These are phyloP conservation scores for Urophycis tenuis DNA, from an alignment of 2,797 vertebrate species.

Conservation along the genomic window DNA sequence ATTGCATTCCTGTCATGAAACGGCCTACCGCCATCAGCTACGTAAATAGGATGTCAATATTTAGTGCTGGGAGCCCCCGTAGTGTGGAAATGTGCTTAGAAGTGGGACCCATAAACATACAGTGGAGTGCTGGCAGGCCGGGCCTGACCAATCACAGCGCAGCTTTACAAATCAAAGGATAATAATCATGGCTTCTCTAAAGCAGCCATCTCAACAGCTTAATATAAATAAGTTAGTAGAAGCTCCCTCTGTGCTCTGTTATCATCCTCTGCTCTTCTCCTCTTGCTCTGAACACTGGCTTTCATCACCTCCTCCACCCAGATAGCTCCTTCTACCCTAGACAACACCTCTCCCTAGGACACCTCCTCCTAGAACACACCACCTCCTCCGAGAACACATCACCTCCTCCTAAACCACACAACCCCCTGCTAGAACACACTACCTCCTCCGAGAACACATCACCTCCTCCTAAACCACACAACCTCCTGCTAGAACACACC, in stretches of 20 bases:
- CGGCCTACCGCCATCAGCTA: constrained; percentile 52
- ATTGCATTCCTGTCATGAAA: constrained; percentile 63
- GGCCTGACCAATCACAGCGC: constrained; percentile 47
- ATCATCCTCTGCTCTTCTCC: constrained; percentile 29
- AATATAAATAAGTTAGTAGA: constrained; percentile 58
- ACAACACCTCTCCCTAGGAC: no score
- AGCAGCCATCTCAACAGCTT: constrained; percentile 51
- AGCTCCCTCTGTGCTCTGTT: constrained; percentile 35
- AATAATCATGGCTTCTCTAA: constrained; percentile 60
- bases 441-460: no score
- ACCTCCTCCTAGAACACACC: no score
- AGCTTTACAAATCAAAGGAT: constrained; percentile 63
- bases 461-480: not conserved
- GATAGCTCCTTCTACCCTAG: no score
- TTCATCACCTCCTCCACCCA: not conserved
- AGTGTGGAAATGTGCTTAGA: constrained; percentile 70
- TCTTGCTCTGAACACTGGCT: constrained; percentile 9
- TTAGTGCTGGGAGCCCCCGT: constrained; percentile 53
- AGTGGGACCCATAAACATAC: constrained; percentile 64
- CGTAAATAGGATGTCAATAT: constrained; percentile 68
- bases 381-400: not conserved
- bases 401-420: not conserved
- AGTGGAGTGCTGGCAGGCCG: constrained; percentile 60
- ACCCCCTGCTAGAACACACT: not conserved
- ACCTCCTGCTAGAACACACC: not conserved